Percentiles rank a stretch among this genome's conserved stretches.
Evolutionary conservation across 2,888 invertebrate genomes (phyloP).

Genomic region (Amorpha juglandis): DNA sequence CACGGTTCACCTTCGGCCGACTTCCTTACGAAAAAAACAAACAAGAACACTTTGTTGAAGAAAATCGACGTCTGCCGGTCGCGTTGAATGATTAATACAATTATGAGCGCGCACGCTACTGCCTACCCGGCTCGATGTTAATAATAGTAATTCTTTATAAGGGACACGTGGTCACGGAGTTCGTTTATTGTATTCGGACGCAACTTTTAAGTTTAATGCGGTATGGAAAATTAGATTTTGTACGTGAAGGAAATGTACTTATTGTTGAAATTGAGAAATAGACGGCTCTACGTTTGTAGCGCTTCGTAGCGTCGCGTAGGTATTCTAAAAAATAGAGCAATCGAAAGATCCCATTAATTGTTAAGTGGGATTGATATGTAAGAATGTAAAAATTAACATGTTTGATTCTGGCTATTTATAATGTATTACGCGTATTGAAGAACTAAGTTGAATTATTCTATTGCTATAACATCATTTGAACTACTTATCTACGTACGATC

Average conservation of each 20-base stretch:
- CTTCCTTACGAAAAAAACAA: slow-evolving; percentile 85
- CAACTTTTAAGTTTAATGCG: slow-evolving; percentile 52
- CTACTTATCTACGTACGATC: no score
- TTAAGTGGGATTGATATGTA: no score
- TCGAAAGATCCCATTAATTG: no score
- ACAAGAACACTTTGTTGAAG: slow-evolving; percentile 84
- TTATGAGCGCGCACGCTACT: slow-evolving; percentile 81
- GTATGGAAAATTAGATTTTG: slow-evolving; percentile 43
- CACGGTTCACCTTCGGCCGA: slow-evolving; percentile 84
- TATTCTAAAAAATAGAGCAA: no score
- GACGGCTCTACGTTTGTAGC: neutral
- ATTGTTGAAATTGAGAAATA: slow-evolving; percentile 27
- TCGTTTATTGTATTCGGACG: slow-evolving; percentile 40
- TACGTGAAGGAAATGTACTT: slow-evolving; percentile 35
- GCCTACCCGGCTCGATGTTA: slow-evolving; percentile 69
- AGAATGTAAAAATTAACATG: no score
- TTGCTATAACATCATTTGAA: no score
- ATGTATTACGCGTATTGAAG: no score
- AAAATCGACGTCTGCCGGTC: slow-evolving; percentile 84
- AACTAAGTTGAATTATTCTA: no score
- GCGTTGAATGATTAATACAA: slow-evolving; percentile 84
- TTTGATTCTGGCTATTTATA: no score
- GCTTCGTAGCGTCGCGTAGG: neutral
- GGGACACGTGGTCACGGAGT: slow-evolving; percentile 68
- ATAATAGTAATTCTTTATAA: slow-evolving; percentile 80